Evolutionary conservation across 2,888 invertebrate species (phyloP).

Genomic region (Encarsia formosa): DNA sequence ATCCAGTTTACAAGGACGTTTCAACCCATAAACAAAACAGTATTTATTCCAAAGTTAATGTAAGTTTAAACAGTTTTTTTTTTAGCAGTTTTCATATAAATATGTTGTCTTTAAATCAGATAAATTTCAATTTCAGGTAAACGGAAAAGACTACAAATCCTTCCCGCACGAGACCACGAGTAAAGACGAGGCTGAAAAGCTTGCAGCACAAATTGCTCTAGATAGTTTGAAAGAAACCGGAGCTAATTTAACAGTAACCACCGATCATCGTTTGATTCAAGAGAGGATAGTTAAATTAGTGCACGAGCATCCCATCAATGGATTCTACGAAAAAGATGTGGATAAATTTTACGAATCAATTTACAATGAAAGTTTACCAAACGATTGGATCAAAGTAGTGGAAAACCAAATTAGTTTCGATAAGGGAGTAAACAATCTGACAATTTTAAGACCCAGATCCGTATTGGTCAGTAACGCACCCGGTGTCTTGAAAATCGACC

Average conservation of each 20-base stretch:
- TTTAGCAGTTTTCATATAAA: neutral
- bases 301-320: slow-evolving; percentile 47
- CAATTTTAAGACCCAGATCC: slow-evolving; percentile 46
- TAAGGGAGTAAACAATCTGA: slow-evolving; percentile 54
- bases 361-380: slow-evolving; percentile 65
- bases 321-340: slow-evolving; percentile 54
- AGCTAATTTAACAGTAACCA: slow-evolving; percentile 25
- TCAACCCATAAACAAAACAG: slow-evolving; percentile 24
- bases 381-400: slow-evolving; percentile 64
- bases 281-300: slow-evolving; percentile 50
- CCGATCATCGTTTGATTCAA: slow-evolving; percentile 35
- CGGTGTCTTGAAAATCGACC: slow-evolving; percentile 33
- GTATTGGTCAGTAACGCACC: slow-evolving; percentile 24
- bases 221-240: slow-evolving; percentile 39
- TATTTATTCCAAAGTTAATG: slow-evolving; percentile 33
- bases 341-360: slow-evolving; percentile 56
- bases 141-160: slow-evolving; percentile 45
- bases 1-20: slow-evolving; percentile 30
- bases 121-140: slow-evolving; percentile 37
- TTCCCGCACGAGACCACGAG: slow-evolving; percentile 52
- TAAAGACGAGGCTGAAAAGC: slow-evolving; percentile 45
- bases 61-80: slow-evolving; percentile 14
- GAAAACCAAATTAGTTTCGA: slow-evolving; percentile 58
- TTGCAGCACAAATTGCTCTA: slow-evolving; percentile 51
- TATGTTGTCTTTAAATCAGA: neutral